These are phyloP conservation scores for Theodoxus fluviatilis DNA, from an alignment of 2,888 invertebrate genomes.

Conservation along the genomic window DNA sequence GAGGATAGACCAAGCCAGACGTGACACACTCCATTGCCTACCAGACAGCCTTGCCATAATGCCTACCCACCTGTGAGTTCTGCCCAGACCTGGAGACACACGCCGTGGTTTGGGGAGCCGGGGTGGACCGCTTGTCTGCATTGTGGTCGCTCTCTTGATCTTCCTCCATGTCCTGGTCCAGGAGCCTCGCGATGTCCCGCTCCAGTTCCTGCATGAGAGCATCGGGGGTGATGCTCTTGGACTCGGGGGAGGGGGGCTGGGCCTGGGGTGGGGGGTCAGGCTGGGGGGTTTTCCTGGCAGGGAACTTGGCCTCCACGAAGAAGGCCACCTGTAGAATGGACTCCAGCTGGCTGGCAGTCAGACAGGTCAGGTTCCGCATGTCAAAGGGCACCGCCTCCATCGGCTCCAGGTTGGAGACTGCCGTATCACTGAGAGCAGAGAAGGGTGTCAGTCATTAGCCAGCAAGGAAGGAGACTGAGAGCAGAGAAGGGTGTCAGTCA, in stretches of 20 bases:
- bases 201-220: conserved; percentile 56
- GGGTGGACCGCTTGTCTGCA: conserved; percentile 35
- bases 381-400: conserved; percentile 68
- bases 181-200: conserved; percentile 56
- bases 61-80: too few species aligned
- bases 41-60: too few species aligned
- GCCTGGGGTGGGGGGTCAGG: too few species aligned
- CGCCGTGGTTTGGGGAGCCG: too few species aligned
- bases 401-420: conserved; percentile 67
- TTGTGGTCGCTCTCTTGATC: conserved; percentile 34
- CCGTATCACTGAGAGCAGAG: conserved; percentile 64
- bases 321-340: conserved; percentile 71
- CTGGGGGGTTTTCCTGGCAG: too few species aligned
- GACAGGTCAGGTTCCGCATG: conserved; percentile 67
- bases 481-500: too few species aligned
- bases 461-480: too few species aligned
- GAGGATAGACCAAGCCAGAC: too few species aligned
- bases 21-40: too few species aligned
- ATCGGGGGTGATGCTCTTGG: conserved; percentile 25
- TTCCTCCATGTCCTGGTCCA: conserved; percentile 43
- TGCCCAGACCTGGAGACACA: too few species aligned
- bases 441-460: too few species aligned
- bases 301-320: conserved; percentile 64
- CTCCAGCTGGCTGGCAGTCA: conserved; percentile 68
- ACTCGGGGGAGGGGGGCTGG: not conserved